Conservation (phyloP, 2,888 invertebrate species). For the Melinaea menophilus region DNA sequence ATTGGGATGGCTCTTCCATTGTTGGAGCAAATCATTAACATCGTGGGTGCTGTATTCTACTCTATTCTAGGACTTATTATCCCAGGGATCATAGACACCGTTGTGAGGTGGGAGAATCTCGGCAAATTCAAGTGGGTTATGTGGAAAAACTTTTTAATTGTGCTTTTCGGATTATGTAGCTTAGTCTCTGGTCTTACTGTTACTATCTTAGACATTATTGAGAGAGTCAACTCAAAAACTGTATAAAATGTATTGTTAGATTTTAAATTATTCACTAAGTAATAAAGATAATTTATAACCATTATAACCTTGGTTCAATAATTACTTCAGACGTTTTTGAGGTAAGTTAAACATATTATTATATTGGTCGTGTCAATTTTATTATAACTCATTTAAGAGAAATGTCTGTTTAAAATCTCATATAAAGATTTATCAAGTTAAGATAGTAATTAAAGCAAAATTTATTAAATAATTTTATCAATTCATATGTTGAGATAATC, state of each 20-base stretch:
- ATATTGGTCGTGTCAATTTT: too few relatives aligned
- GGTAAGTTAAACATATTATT: too few relatives aligned
- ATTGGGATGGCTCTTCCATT: slow-evolving; percentile 84
- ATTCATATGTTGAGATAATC: too few relatives aligned
- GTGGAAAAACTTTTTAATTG: slow-evolving; percentile 81
- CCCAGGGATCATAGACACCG: slow-evolving; percentile 85
- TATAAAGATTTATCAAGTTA: too few relatives aligned
- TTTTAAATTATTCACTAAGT: slow-evolving; percentile 9
- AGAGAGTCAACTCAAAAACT: slow-evolving; percentile 67
- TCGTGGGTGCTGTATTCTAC: slow-evolving; percentile 78
- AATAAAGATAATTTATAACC: not conserved
- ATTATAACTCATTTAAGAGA: too few relatives aligned
- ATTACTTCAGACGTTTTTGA: too few relatives aligned
- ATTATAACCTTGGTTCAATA: too few relatives aligned
- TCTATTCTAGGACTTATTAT: slow-evolving; percentile 85
- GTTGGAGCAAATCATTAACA: slow-evolving; percentile 69
- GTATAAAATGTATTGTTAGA: slow-evolving; percentile 30
- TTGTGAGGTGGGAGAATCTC: slow-evolving; percentile 82
- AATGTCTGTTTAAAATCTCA: too few relatives aligned
- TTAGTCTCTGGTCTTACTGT: slow-evolving; percentile 79
- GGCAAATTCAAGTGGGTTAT: slow-evolving; percentile 83
- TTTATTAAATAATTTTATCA: too few relatives aligned
- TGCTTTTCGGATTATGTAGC: slow-evolving; percentile 80
- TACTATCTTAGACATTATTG: slow-evolving; percentile 57
- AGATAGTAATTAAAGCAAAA: too few relatives aligned